These are phyloP conservation scores for Drusus annulatus DNA, from an alignment of 1,140 invertebrate genomes.

Conservation along the genomic window DNA sequence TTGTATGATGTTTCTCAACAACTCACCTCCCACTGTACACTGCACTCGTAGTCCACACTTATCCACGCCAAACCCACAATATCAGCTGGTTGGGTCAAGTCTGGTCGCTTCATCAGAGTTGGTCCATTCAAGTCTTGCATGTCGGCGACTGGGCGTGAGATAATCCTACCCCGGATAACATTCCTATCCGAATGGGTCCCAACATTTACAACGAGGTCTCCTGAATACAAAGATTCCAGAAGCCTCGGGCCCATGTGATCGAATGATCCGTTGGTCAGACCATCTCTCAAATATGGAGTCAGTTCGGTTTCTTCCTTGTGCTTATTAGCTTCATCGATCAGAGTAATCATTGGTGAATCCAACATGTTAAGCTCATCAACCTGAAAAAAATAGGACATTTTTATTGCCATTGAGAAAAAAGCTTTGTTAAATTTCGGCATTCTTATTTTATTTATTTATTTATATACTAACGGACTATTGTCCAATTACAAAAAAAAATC, in stretches of 20 bases:
- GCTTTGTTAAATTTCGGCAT: not conserved
- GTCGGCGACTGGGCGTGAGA: conserved; percentile 81
- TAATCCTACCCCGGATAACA: conserved; percentile 77
- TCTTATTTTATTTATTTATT: no score
- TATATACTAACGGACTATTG: no score
- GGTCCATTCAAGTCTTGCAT: conserved; percentile 79
- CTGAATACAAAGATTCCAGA: conserved; percentile 85
- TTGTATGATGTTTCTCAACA: no score
- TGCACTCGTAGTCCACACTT: conserved; percentile 85
- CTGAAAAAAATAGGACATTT: conserved; percentile 62
- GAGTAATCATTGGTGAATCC: conserved; percentile 77
- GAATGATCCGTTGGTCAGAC: conserved; percentile 79
- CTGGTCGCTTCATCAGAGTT: conserved; percentile 75
- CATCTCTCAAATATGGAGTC: conserved; percentile 72
- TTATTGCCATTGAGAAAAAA: not conserved
- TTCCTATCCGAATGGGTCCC: conserved; percentile 72
- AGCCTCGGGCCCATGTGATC: conserved; percentile 78
- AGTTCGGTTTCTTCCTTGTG: conserved; percentile 79
- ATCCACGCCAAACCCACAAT: conserved; percentile 86
- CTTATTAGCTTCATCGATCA: conserved; percentile 80
- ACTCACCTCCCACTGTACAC: conserved; percentile 86
- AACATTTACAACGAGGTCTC: conserved; percentile 83
- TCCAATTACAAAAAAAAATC: no score
- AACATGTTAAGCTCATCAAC: conserved; percentile 72
- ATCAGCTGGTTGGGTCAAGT: conserved; percentile 67